Evolutionary conservation across 2,113 vertebrate species (phyloP).

Genomic region (Laticauda laticaudata): DNA sequence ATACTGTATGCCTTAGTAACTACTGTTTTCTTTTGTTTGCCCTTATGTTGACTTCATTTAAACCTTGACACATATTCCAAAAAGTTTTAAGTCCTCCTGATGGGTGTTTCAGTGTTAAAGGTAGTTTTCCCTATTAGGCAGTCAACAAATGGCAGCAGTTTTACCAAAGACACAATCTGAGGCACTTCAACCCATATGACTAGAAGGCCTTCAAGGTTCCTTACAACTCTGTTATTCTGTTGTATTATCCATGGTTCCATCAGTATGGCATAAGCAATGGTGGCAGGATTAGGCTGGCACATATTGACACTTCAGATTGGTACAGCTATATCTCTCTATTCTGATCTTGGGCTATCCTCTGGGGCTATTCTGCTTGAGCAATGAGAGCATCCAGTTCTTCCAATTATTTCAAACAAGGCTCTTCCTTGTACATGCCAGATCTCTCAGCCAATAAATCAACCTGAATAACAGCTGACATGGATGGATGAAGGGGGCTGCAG

Average conservation of each 20-base stretch:
- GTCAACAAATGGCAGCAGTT: not conserved
- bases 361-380: not conserved
- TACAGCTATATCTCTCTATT: not conserved
- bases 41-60: not conserved
- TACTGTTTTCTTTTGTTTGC: not conserved
- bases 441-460: not conserved
- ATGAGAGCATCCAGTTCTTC: not conserved
- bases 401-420: not conserved
- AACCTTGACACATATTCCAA: not conserved
- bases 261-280: not conserved
- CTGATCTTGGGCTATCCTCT: not conserved
- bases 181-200: not conserved
- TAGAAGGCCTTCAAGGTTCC: not conserved
- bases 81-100: not conserved
- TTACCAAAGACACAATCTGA: not conserved
- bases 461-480: not conserved
- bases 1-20: not conserved
- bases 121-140: not conserved
- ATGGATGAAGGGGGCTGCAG: not conserved
- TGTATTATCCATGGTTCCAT: not conserved
- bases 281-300: not conserved
- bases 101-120: not conserved
- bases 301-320: not conserved
- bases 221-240: not conserved
- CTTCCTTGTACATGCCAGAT: not conserved